These are phyloP conservation scores for Himantopus leucocephalus DNA, from an alignment of 2,113 vertebrate species.

Conservation along the genomic window DNA sequence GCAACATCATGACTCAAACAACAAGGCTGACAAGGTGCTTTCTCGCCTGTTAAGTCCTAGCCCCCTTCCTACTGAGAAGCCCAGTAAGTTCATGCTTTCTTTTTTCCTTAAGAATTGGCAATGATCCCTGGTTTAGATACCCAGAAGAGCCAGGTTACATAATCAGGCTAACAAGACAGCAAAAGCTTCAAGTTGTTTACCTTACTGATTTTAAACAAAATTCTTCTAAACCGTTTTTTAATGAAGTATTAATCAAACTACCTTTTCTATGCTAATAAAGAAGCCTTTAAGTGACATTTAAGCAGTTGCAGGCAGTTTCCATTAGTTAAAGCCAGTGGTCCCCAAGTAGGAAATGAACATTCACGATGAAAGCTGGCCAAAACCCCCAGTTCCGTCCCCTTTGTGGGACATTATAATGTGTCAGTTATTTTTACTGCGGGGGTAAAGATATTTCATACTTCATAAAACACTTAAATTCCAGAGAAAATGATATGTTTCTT, in stretches of 20 bases:
- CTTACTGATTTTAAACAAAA: neutral
- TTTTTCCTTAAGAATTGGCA: neutral
- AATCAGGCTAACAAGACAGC: neutral
- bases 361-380: neutral
- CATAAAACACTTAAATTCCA: neutral
- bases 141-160: neutral
- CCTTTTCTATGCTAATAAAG: neutral
- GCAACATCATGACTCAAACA: neutral
- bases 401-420: neutral
- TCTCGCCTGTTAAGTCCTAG: neutral
- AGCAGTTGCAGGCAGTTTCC: neutral
- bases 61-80: neutral
- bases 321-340: neutral
- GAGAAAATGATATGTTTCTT: accelerated
- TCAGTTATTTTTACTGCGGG: neutral
- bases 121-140: neutral
- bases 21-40: neutral
- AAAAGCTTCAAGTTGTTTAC: neutral
- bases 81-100: neutral
- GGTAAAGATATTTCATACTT: neutral
- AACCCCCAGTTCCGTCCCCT: neutral
- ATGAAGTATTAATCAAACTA: neutral
- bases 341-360: neutral
- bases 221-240: neutral
- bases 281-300: neutral